Base-by-base conservation (phyloP, 2,797 vertebrate species). In the Danio jaintianensis region DNA sequence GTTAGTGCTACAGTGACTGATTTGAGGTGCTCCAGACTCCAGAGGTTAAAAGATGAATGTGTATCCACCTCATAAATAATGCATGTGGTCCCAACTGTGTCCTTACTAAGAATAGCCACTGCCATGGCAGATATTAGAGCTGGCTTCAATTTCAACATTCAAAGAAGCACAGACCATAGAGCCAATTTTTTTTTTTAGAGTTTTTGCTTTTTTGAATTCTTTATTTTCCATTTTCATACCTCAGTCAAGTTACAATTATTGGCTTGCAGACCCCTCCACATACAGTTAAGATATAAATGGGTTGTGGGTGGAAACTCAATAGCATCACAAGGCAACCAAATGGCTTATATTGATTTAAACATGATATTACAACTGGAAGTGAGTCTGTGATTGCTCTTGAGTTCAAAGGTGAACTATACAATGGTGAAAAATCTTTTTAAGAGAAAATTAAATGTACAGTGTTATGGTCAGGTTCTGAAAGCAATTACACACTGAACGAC, bases 1-100 rank as follows among this genome's bases (percentile, higher is more conserved):
- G 83, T 82, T 66, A 62, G 72, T 22, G 56, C 55, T 64, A 79
- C 70, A 59, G 69, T 15, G 38, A 68, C 52, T 75, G 82, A 80
- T 85, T 84, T 85, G 86, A 85, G 87, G 87, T 91, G 90, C 88
- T 89, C 89, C 87, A 85, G 89, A 93, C 88, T 89, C 89, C 87
- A 85, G 89, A 93, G 91, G 91, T 94, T 90, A 73, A 90, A 75
- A 74, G 87, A 91, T 88, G 87, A 90, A 90, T 89, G 89, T 90
- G 88, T 86, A 91, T 89, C 85, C 82, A 82, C 81, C 88, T 18
- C 83, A 92, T 93, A 87, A 92, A 93, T 93, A 90, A 92, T 93
- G 92, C 88, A 92, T 89, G 79, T 75, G 70, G 84, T 91, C 91
- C 89, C 82, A 78, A 91, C 89, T 83, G 85, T 75, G 80, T 89